These are phyloP conservation scores for Caenorhabditis inopinata DNA, from an alignment of 1,140 invertebrate genomes.

Conservation along the genomic window DNA sequence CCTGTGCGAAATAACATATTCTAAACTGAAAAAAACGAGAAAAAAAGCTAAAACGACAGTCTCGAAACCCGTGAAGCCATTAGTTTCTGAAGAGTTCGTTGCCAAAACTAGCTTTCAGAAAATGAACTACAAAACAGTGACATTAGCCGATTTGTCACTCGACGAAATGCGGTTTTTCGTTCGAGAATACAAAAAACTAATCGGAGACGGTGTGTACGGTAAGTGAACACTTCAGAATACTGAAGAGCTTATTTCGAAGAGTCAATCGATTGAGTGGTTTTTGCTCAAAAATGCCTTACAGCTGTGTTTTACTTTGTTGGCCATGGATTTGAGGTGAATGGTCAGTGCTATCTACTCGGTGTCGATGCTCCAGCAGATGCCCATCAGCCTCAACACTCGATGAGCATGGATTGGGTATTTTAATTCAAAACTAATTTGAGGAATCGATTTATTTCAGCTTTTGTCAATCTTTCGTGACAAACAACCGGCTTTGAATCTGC, in stretches of 20 bases:
- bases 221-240: too few relatives aligned
- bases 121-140: constrained; percentile 69
- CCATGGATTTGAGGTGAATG: constrained; percentile 69
- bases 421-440: not conserved
- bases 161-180: constrained; percentile 68
- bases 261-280: too few relatives aligned
- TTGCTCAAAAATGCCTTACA: too few relatives aligned
- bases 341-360: constrained; percentile 68
- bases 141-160: constrained; percentile 68
- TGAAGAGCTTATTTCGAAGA: too few relatives aligned
- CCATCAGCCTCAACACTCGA: constrained; percentile 61
- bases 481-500: constrained; percentile 67
- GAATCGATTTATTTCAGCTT: constrained; percentile 54
- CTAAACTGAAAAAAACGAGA: too few relatives aligned
- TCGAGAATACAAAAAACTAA: constrained; percentile 66
- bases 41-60: too few relatives aligned
- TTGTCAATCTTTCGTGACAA: constrained; percentile 63
- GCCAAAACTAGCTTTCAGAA: constrained; percentile 47
- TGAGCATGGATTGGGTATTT: constrained; percentile 66
- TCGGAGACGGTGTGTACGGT: constrained; percentile 68
- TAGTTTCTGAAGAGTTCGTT: too few relatives aligned
- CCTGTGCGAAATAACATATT: not conserved
- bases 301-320: constrained; percentile 70
- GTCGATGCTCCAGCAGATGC: constrained; percentile 67
- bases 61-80: too few relatives aligned